Evolutionary conservation across 2,888 invertebrate genomes (phyloP).

Genomic region (Andrena dorsata): DNA sequence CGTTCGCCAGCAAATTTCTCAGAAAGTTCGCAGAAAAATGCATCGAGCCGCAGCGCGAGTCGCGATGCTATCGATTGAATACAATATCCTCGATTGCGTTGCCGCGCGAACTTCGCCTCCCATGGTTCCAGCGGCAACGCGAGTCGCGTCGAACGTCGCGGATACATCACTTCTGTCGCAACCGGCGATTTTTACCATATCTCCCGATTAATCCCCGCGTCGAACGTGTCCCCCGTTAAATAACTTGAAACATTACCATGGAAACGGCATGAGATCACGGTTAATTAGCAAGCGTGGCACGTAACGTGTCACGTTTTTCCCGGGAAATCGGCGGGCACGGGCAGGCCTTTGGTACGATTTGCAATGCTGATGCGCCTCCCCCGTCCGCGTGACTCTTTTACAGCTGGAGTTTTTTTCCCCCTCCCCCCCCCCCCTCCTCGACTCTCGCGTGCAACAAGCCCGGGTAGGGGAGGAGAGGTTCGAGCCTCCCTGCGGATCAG

Average conservation of each 20-base stretch:
- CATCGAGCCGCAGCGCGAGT: background rate
- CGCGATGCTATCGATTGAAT: constrained; percentile 33
- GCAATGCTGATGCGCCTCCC: constrained; percentile 56
- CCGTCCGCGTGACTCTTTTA: constrained; percentile 41
- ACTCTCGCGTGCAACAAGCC: background rate
- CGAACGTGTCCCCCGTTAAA: constrained; percentile 12
- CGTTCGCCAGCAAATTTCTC: constrained; percentile 4
- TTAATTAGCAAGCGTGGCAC: constrained; percentile 61
- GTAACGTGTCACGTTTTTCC: constrained; percentile 67
- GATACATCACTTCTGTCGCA: constrained; percentile 1
- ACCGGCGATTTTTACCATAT: background rate
- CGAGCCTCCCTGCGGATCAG: constrained; percentile 39
- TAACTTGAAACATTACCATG: constrained; percentile 48
- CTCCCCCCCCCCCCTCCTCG: background rate
- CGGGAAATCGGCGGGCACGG: constrained; percentile 57
- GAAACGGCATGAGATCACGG: constrained; percentile 66
- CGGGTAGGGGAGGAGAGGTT: background rate
- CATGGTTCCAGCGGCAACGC: background rate
- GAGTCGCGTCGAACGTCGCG: constrained; percentile 10
- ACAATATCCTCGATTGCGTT: constrained; percentile 17
- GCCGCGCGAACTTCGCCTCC: constrained; percentile 18
- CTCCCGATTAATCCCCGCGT: constrained; percentile 8
- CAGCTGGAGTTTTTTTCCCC: constrained; percentile 10
- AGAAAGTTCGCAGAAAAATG: constrained; percentile 25
- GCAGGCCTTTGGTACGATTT: constrained; percentile 47